phyloP scores from a whole-genome alignment of 1,140 invertebrate species.

The Metaphire vulgaris region DNA sequence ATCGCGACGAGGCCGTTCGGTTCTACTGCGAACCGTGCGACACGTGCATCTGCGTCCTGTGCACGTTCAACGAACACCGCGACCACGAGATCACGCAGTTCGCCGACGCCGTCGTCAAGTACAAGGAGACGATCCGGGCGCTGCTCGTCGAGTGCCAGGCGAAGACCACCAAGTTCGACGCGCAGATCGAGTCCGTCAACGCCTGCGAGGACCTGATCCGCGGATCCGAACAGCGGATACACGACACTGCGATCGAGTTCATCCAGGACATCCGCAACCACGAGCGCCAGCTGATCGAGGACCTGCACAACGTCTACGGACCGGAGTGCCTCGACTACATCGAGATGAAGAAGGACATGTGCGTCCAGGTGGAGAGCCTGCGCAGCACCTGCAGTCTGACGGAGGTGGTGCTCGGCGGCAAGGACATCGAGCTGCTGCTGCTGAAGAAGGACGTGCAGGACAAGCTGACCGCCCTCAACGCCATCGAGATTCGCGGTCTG shows the following conservation, averaged over 20 bases:
- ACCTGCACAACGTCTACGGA: constrained; percentile 49
- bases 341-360: constrained; percentile 43
- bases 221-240: constrained; percentile 46
- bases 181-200: constrained; percentile 40
- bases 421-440: constrained; percentile 52
- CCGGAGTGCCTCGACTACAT: constrained; percentile 49
- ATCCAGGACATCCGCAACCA: constrained; percentile 45
- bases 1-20: constrained; percentile 50
- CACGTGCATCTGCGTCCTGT: constrained; percentile 52
- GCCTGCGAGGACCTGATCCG: constrained; percentile 47
- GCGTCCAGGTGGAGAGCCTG: constrained; percentile 41
- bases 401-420: constrained; percentile 51
- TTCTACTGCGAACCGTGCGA: constrained; percentile 54
- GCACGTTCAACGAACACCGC: constrained; percentile 53
- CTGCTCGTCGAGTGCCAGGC: constrained; percentile 45
- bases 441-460: constrained; percentile 53
- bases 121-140: constrained; percentile 49
- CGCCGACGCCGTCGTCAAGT: constrained; percentile 49
- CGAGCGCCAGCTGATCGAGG: constrained; percentile 50
- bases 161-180: constrained; percentile 48
- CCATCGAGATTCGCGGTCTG: constrained; percentile 45
- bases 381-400: constrained; percentile 53
- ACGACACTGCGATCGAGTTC: constrained; percentile 48
- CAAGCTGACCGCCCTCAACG: constrained; percentile 46
- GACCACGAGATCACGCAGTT: constrained; percentile 53